phyloP scores from a whole-genome alignment of 1,140 invertebrate genomes.

The Akabosia matsudoensis region DNA sequence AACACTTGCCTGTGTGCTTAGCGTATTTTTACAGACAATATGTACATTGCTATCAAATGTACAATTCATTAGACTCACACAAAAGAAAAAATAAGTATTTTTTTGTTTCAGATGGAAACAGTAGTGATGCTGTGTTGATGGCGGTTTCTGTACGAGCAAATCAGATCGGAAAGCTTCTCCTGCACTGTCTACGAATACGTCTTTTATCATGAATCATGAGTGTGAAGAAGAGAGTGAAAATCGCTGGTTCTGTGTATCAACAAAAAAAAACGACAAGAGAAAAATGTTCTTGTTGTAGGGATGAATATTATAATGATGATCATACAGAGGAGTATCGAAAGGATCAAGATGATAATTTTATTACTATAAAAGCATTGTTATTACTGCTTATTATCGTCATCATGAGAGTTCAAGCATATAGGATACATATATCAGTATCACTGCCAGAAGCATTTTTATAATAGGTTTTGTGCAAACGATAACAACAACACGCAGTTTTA shows the following conservation, averaged over 20 bases:
- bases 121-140: neutral
- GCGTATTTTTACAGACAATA: neutral
- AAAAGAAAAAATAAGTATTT: neutral
- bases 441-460: neutral
- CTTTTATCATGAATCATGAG: neutral
- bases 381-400: too few relatives aligned
- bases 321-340: neutral
- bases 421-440: neutral
- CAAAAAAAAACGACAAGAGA: neutral
- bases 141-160: neutral
- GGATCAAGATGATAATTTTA: neutral
- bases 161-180: neutral
- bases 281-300: too few relatives aligned
- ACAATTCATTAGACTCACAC: neutral
- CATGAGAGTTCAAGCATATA: too few relatives aligned
- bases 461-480: neutral
- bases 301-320: too few relatives aligned
- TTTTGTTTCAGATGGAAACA: too few relatives aligned
- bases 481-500: neutral
- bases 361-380: neutral
- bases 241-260: neutral
- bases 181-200: neutral
- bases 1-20: neutral
- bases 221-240: neutral
- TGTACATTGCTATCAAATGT: neutral